phyloP scores from a whole-genome alignment of 2,113 vertebrate species.

The Indicator indicator region DNA sequence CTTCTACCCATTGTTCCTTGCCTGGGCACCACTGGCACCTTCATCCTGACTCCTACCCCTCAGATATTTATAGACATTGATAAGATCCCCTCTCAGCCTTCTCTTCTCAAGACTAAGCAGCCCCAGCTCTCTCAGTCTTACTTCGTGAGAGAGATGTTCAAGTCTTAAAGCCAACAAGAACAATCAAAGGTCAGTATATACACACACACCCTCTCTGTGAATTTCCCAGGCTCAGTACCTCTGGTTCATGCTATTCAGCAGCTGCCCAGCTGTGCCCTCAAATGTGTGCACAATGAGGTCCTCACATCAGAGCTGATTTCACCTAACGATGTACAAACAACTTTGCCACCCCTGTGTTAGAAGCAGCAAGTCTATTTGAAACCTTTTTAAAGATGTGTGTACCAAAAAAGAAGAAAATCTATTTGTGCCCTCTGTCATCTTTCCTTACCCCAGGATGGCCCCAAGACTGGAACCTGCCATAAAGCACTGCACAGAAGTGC shows the following conservation, averaged over 20 bases:
- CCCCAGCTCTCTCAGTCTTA: no score
- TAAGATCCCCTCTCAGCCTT: no score
- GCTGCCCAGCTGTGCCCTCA: background rate
- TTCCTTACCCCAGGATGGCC: background rate
- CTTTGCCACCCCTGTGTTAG: background rate
- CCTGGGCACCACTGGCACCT: no score
- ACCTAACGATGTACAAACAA: background rate
- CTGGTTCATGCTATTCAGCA: background rate
- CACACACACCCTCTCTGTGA: no score
- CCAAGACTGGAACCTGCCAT: background rate
- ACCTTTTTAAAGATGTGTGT: background rate
- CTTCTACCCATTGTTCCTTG: no score
- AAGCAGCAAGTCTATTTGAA: background rate
- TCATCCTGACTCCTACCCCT: no score
- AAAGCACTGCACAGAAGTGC: accelerated
- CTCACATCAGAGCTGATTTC: background rate
- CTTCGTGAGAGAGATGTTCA: no score
- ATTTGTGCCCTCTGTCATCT: background rate
- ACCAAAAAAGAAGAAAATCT: background rate
- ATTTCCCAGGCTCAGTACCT: background rate
- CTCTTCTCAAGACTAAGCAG: no score
- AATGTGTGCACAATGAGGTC: background rate
- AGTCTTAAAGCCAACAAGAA: background rate
- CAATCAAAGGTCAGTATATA: background rate
- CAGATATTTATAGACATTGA: no score